These are phyloP conservation scores for Hydrolagus affinis DNA, from an alignment of 2,113 vertebrate genomes.

Conservation along the genomic window DNA sequence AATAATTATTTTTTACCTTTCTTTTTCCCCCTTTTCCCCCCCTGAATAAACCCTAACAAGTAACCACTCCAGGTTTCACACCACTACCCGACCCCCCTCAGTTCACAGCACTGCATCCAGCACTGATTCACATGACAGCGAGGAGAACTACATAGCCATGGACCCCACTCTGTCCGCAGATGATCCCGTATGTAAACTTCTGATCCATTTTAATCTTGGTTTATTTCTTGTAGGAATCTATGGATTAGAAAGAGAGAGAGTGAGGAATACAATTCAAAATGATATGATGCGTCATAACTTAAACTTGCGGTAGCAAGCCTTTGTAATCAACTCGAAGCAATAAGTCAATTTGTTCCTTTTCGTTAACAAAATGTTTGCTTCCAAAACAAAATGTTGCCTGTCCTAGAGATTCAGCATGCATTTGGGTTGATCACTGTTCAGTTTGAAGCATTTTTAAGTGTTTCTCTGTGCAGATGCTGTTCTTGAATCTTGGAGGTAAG, in stretches of 20 bases:
- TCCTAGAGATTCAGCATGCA: not conserved
- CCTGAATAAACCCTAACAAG: conserved; percentile 60
- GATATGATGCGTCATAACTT: not conserved
- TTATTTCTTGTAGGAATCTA: not conserved
- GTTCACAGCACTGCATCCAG: conserved; percentile 96
- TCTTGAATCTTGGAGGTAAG: not conserved
- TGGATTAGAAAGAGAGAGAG: not conserved
- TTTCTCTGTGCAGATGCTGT: not conserved
- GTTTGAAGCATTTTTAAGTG: not conserved
- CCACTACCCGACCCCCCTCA: conserved; percentile 81
- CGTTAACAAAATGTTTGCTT: not conserved
- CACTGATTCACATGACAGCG: conserved; percentile 92
- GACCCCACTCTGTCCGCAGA: conserved; percentile 82
- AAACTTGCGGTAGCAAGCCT: not conserved
- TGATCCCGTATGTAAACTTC: conserved; percentile 79
- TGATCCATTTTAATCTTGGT: not conserved
- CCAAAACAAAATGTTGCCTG: not conserved
- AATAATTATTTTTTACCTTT: not conserved
- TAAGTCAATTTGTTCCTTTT: not conserved
- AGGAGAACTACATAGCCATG: conserved; percentile 96
- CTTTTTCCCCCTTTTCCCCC: not conserved
- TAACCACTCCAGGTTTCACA: conserved; percentile 87
- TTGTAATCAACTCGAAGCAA: not conserved
- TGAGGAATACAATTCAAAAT: not conserved
- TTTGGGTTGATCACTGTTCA: not conserved